Conservation (phyloP, 2,113 vertebrate species). For the Arenaria interpres region DNA sequence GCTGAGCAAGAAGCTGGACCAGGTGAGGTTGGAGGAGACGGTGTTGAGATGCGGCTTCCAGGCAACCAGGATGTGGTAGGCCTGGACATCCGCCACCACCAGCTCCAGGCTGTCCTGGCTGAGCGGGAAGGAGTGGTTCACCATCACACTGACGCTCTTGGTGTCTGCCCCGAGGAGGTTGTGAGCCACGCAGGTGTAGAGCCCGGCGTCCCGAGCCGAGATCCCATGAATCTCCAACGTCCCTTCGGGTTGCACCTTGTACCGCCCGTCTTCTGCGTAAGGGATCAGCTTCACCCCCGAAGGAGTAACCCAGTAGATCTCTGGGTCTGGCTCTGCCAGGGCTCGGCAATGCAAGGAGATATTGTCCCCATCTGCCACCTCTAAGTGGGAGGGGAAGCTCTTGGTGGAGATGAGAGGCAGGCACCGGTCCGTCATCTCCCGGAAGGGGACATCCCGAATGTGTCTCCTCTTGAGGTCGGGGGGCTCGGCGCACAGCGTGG, state of each 20-base stretch:
- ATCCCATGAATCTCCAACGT: constrained; percentile 87
- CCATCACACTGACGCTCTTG: constrained; percentile 81
- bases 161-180: constrained; percentile 93
- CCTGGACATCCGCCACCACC: constrained; percentile 76
- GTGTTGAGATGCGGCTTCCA: constrained; percentile 85
- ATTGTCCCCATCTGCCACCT: constrained; percentile 69
- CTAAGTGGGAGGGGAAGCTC: constrained; percentile 81
- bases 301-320: constrained; percentile 95
- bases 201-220: constrained; percentile 78
- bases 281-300: constrained; percentile 79
- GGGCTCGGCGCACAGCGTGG: constrained; percentile 91
- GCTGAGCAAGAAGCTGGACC: constrained; percentile 74
- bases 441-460: constrained; percentile 87
- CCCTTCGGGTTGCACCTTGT: constrained; percentile 85
- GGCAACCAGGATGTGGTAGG: constrained; percentile 82
- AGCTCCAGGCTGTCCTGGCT: constrained; percentile 68
- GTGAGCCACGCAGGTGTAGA: constrained; percentile 96
- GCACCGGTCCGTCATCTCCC: constrained; percentile 90
- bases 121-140: constrained; percentile 73
- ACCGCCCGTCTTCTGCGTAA: constrained; percentile 25
- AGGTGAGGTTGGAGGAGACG: constrained; percentile 86
- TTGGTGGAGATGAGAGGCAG: constrained; percentile 87
- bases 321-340: constrained; percentile 89
- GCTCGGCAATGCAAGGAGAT: constrained; percentile 89
- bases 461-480: constrained; percentile 86